Percentiles rank a stretch among this genome's conserved stretches.
These are phyloP conservation scores for Trichechus manatus DNA, from an alignment of 2,113 vertebrate species.

Conservation along the genomic window DNA sequence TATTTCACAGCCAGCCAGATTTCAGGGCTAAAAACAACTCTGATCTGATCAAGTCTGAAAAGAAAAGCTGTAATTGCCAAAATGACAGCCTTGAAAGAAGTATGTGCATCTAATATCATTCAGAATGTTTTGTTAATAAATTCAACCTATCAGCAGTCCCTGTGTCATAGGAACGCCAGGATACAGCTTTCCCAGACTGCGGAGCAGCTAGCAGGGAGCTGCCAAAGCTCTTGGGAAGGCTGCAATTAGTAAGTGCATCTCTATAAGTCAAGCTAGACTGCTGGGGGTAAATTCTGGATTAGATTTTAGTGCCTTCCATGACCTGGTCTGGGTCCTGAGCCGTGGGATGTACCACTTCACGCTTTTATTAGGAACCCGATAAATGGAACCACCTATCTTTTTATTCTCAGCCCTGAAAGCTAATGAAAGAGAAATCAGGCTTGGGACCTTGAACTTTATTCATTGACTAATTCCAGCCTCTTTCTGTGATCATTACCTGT, in stretches of 20 bases:
- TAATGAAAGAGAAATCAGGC: slow-evolving; percentile 69
- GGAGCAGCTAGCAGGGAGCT: background rate
- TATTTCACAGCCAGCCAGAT: background rate
- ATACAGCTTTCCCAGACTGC: background rate
- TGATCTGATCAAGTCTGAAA: background rate
- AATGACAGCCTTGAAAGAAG: background rate
- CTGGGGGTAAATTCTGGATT: background rate
- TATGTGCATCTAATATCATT: background rate
- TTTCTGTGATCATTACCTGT: slow-evolving; percentile 76
- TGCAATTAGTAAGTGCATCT: background rate
- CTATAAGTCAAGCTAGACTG: background rate
- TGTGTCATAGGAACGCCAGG: background rate
- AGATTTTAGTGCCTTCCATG: background rate
- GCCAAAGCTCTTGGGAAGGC: background rate
- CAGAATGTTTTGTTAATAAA: background rate
- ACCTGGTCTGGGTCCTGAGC: background rate
- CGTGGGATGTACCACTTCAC: fast-evolving
- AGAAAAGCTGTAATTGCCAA: background rate
- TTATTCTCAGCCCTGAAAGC: slow-evolving; percentile 47
- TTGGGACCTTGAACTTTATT: slow-evolving; percentile 69
- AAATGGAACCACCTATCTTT: slow-evolving; percentile 29
- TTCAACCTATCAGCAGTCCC: background rate
- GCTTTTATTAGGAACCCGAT: slow-evolving; percentile 57
- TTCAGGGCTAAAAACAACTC: background rate
- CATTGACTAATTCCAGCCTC: slow-evolving; percentile 83